phyloP scores from a whole-genome alignment of 2,797 vertebrate genomes.

The Clamator glandarius region DNA sequence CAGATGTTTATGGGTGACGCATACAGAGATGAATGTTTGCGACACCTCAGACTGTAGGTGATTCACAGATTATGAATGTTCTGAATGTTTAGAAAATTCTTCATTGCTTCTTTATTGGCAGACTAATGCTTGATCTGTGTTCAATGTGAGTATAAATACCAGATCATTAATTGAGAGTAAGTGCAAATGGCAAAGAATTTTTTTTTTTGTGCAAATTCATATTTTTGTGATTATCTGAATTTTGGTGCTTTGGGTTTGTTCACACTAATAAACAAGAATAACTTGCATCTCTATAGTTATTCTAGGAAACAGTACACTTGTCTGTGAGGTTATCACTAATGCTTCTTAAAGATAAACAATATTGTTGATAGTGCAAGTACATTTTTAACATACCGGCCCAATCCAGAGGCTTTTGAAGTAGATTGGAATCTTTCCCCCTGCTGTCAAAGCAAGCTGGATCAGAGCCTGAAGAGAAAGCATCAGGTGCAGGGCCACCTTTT shows the following conservation, averaged over 20 bases:
- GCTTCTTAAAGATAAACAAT: conserved; percentile 23
- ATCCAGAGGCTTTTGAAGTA: neutral
- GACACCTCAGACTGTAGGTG: conserved; percentile 24
- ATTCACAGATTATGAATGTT: conserved; percentile 38
- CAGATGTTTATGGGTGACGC: conserved; percentile 54
- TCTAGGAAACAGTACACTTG: neutral
- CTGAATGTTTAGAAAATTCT: conserved; percentile 46
- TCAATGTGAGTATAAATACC: neutral
- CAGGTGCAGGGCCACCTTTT: neutral
- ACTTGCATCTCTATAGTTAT: neutral
- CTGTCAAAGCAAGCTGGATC: neutral
- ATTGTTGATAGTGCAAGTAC: neutral
- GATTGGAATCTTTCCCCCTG: neutral
- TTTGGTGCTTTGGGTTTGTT: neutral
- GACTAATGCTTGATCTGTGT: neutral
- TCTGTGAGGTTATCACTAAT: neutral
- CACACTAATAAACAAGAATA: neutral
- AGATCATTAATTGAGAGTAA: neutral
- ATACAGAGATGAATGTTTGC: conserved; percentile 2
- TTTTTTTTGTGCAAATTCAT: neutral
- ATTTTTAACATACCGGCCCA: conserved; percentile 4
- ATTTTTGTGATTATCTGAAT: neutral
- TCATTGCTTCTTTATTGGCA: neutral
- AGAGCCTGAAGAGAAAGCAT: neutral
- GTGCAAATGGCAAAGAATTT: neutral